phyloP scores from a whole-genome alignment of 2,797 vertebrate species.

The Centropyge bicolor region DNA sequence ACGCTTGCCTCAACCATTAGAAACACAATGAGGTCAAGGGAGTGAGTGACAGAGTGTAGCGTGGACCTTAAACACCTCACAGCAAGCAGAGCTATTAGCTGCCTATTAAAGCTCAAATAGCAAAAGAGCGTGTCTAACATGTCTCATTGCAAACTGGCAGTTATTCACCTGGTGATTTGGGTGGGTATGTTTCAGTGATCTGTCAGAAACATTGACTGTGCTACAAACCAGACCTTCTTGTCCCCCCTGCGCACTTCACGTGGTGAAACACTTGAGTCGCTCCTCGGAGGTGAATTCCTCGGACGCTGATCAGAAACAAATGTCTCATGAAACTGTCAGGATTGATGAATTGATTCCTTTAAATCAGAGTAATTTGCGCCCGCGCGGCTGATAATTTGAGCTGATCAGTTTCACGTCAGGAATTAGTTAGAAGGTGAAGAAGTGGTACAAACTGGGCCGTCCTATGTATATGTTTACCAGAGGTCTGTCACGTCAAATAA shows the following conservation, averaged over 20 bases:
- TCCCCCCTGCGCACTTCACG: background rate
- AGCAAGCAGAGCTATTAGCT: slow-evolving; percentile 70
- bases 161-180: slow-evolving; percentile 68
- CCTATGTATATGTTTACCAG: slow-evolving; percentile 62
- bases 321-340: slow-evolving; percentile 60
- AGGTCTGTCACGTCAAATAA: slow-evolving; percentile 76
- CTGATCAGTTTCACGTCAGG: slow-evolving; percentile 59
- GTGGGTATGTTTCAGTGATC: slow-evolving; percentile 56
- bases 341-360: slow-evolving; percentile 68
- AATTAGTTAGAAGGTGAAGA: slow-evolving; percentile 42
- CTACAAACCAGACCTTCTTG: slow-evolving; percentile 66
- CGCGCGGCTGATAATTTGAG: slow-evolving; percentile 51
- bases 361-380: slow-evolving; percentile 48
- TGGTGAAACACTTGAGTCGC: slow-evolving; percentile 9
- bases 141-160: slow-evolving; percentile 56
- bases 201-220: slow-evolving; percentile 66
- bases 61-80: slow-evolving; percentile 69
- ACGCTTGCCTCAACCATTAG: slow-evolving; percentile 64
- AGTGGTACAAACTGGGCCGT: slow-evolving; percentile 21
- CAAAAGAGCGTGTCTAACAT: slow-evolving; percentile 52
- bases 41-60: slow-evolving; percentile 68
- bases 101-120: slow-evolving; percentile 65
- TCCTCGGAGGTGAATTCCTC: slow-evolving; percentile 50
- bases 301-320: slow-evolving; percentile 62
- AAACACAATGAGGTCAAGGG: slow-evolving; percentile 78